These are phyloP conservation scores for Trichacis sp. DNA, from an alignment of 2,888 invertebrate species.

Conservation along the genomic window DNA sequence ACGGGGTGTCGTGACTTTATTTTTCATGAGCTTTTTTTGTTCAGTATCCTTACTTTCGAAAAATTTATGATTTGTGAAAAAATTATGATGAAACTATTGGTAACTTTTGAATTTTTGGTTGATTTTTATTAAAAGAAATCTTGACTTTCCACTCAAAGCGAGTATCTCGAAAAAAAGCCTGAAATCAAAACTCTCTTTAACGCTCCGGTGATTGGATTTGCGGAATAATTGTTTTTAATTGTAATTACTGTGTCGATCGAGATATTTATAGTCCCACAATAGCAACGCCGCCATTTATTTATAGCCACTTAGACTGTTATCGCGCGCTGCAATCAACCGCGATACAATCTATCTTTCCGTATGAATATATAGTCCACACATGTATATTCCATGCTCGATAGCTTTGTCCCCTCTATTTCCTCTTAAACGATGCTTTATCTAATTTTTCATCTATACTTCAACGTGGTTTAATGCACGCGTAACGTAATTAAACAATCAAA, in stretches of 20 bases:
- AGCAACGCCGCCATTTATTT: slow-evolving; percentile 46
- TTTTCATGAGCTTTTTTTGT: too few species aligned
- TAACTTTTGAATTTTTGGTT: too few species aligned
- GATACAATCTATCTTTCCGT: slow-evolving; percentile 41
- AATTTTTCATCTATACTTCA: neutral
- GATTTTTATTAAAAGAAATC: too few species aligned
- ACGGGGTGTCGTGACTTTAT: too few species aligned
- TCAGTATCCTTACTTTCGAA: too few species aligned
- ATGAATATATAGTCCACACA: slow-evolving; percentile 33
- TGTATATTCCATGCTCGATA: slow-evolving; percentile 15
- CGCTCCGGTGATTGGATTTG: slow-evolving; percentile 16
- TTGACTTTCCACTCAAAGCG: neutral
- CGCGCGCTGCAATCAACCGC: slow-evolving; percentile 33
- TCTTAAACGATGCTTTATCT: neutral
- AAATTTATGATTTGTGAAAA: too few species aligned
- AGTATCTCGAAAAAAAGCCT: neutral
- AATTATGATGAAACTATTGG: too few species aligned
- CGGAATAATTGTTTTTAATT: slow-evolving; percentile 52
- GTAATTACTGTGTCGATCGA: slow-evolving; percentile 44
- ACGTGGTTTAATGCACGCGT: neutral
- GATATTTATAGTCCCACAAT: slow-evolving; percentile 50
- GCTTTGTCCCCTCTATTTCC: neutral
- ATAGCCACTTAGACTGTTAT: slow-evolving; percentile 50
- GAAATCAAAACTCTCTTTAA: slow-evolving; percentile 18
- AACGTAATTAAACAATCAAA: neutral